These are phyloP conservation scores for Echiichthys vipera DNA, from an alignment of 2,797 vertebrate genomes.

Conservation along the genomic window DNA sequence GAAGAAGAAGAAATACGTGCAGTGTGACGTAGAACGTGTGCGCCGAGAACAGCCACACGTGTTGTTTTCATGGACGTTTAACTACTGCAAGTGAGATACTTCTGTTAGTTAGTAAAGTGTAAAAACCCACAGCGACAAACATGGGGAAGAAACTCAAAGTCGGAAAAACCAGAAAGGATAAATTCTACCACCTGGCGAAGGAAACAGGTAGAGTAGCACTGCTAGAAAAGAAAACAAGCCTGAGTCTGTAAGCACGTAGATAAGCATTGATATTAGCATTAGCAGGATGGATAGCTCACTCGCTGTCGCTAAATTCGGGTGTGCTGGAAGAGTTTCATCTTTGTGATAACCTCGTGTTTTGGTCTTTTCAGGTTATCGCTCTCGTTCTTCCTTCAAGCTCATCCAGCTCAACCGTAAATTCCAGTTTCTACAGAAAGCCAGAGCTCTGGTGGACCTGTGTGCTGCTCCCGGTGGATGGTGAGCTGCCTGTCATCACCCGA, in stretches of 20 bases:
- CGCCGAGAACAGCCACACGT: constrained; percentile 65
- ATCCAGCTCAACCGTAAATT: constrained; percentile 97
- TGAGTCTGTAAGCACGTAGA: neutral
- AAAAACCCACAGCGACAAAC: constrained; percentile 13
- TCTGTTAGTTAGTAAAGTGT: neutral
- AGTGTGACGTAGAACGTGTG: constrained; percentile 55
- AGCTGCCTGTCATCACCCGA: constrained; percentile 54
- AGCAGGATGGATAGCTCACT: neutral
- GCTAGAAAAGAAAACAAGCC: neutral
- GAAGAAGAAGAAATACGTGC: constrained; percentile 15
- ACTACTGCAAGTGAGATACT: neutral
- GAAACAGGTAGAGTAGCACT: constrained; percentile 88
- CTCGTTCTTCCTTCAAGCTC: constrained; percentile 97
- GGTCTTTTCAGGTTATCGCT: constrained; percentile 90
- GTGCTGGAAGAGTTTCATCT: too few relatives aligned
- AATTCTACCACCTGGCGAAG: constrained; percentile 97
- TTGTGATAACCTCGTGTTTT: neutral
- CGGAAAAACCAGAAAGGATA: constrained; percentile 94
- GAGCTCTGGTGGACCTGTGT: constrained; percentile 93
- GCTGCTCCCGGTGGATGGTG: constrained; percentile 97
- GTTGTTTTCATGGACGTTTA: constrained; percentile 63
- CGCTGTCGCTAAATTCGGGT: too few relatives aligned
- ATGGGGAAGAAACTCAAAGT: constrained; percentile 98
- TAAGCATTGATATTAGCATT: constrained; percentile 5
- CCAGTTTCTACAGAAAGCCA: constrained; percentile 93